Evolutionary conservation across 2,113 vertebrate genomes (phyloP).

Genomic region (Carassius carassius): DNA sequence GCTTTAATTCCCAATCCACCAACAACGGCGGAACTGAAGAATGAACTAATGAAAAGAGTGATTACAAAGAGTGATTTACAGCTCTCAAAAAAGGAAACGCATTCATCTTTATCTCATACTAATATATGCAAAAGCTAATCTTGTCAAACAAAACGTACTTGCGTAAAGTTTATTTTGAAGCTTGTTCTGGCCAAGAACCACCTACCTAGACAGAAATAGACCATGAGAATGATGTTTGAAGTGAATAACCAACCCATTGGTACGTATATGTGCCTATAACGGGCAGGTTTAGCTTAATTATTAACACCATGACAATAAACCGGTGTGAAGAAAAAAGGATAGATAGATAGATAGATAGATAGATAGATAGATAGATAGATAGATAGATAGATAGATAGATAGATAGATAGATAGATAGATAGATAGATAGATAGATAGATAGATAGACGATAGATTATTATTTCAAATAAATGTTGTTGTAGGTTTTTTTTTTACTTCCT

Average conservation of each 20-base stretch:
- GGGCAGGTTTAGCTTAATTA: not conserved
- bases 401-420: too few relatives aligned
- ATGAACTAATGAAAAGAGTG: not conserved
- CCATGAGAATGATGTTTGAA: not conserved
- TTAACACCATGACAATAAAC: not conserved
- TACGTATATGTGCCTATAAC: not conserved
- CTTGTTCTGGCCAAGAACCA: slow-evolving; percentile 8
- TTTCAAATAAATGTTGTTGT: too few relatives aligned
- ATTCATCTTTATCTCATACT: not conserved
- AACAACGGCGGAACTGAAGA: not conserved
- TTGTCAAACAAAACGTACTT: not conserved
- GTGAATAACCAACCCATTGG: not conserved
- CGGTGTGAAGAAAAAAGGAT: too few relatives aligned
- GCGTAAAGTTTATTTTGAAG: not conserved
- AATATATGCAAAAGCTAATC: not conserved
- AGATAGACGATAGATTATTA: too few relatives aligned
- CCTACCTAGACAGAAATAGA: slow-evolving; percentile 5
- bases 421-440: too few relatives aligned
- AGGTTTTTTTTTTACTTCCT: too few relatives aligned
- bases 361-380: too few relatives aligned
- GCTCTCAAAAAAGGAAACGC: not conserved
- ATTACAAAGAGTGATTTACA: slow-evolving; percentile 17
- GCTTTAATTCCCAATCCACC: slow-evolving; percentile 7
- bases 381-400: too few relatives aligned
- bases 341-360: too few relatives aligned